Base-by-base conservation (phyloP, 2,797 vertebrate species). In the Etheostoma perlongum region DNA sequence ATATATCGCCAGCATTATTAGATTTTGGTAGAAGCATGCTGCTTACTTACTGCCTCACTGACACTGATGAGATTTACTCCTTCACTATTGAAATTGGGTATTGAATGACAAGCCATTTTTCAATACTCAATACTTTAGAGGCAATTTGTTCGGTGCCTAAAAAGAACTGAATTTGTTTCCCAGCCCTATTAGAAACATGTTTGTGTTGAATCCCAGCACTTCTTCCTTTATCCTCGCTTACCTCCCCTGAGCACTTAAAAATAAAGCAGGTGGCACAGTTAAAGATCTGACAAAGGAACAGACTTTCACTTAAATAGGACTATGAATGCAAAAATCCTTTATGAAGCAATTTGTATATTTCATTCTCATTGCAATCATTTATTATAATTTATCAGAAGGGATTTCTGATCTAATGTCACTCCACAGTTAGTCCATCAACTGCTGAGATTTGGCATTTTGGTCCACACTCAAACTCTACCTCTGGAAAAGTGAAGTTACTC, bases 401-500 rank as follows among this genome's bases (percentile, higher is more conserved):
- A 49, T 60, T 61, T 76, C 30, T 81, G 57, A 81, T 85, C 75
- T 85, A 89, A 89, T 88, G 86, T 73, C 86, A 65, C 73, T 36
- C 42, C 78, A 76, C 75, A 72, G 79, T 59, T 60, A 21, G 54
- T 74, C 49, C 51, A 54, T 63, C 81, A 67, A 58, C 78, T 72
- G 83, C 84, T 85, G 78, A 76, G 75, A 74, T 61, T 40, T 86
- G 85, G 21, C 86, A 78, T 88, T 91, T 82, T 40, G 46, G 40
- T 67, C 42, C 23, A 52, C 33, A 51, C 46, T 70, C 40, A 54
- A 64, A 55, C 27, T 44, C 21, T 36, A 63, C 52, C 46, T 59
- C 48, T 53, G 63, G 4, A 53, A 47, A 19, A 40, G 44, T 42
- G 4, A 40, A 40, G 30, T 6, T 36, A 33, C 6, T 36, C 33